Conservation (phyloP, 2,888 invertebrate genomes). For the Latrodectus elegans region DNA sequence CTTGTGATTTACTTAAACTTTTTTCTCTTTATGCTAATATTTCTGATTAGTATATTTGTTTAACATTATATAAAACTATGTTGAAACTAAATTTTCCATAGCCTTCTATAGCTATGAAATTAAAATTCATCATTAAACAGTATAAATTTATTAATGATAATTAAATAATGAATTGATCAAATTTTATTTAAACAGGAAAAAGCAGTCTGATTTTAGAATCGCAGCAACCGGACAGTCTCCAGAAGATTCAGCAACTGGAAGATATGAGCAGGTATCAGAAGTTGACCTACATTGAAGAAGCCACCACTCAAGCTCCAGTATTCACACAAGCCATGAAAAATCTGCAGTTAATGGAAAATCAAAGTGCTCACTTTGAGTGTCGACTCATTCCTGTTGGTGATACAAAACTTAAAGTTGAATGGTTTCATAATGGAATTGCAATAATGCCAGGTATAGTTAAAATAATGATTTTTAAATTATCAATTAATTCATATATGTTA, state of each 20-base stretch:
- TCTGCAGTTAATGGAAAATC: conserved; percentile 86
- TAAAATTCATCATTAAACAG: too few species aligned
- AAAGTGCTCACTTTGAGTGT: conserved; percentile 93
- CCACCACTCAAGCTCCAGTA: conserved; percentile 80
- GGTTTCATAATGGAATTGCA: conserved; percentile 75
- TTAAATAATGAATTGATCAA: too few species aligned
- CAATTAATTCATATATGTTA: not conserved
- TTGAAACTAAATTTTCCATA: too few species aligned
- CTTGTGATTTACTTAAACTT: too few species aligned
- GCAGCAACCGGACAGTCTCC: conserved; percentile 92
- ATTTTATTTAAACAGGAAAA: conserved; percentile 64
- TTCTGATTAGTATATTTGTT: too few species aligned
- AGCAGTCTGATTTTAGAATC: conserved; percentile 88
- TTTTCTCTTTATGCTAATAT: too few species aligned
- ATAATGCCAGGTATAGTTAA: conserved; percentile 70
- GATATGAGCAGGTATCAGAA: conserved; percentile 81
- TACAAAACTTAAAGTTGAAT: conserved; percentile 81
- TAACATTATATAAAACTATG: too few species aligned
- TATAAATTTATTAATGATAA: too few species aligned
- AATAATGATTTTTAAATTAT: not conserved
- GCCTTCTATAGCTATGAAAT: too few species aligned
- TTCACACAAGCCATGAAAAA: conserved; percentile 86
- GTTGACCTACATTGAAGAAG: conserved; percentile 59
- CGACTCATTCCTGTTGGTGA: conserved; percentile 87
- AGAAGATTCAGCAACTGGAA: conserved; percentile 94